phyloP scores from a whole-genome alignment of 1,140 invertebrate species.

The Amphibalanus amphitrite region DNA sequence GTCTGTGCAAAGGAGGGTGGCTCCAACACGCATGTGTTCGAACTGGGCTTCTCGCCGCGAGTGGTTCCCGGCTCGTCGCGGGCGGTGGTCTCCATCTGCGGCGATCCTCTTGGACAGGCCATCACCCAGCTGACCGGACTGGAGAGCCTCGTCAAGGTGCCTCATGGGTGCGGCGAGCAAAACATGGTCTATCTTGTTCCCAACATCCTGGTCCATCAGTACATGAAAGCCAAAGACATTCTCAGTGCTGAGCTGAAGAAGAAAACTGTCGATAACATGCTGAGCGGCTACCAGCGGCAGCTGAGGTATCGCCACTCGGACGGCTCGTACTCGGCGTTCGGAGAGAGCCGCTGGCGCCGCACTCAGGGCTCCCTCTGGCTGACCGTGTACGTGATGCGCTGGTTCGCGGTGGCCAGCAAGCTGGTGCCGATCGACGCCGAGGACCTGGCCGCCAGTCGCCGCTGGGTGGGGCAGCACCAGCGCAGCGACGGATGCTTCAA shows the following conservation, averaged over 20 bases:
- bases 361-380: constrained; percentile 53
- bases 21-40: not conserved
- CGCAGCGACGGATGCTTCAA: constrained; percentile 13
- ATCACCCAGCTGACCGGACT: not conserved
- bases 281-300: constrained; percentile 50
- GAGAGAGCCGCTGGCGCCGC: constrained; percentile 31
- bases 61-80: not conserved
- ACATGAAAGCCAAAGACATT: constrained; percentile 34
- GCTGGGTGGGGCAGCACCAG: constrained; percentile 26
- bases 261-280: constrained; percentile 43
- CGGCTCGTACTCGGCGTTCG: constrained; percentile 67
- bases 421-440: constrained; percentile 44
- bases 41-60: not conserved
- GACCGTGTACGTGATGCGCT: constrained; percentile 59
- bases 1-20: not conserved
- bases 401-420: constrained; percentile 41
- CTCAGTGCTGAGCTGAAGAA: constrained; percentile 26
- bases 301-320: constrained; percentile 50
- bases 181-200: constrained; percentile 63
- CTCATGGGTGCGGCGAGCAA: constrained; percentile 51
- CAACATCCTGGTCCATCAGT: constrained; percentile 48
- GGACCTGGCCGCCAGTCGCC: constrained; percentile 25
- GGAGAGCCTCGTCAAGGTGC: too few relatives aligned
- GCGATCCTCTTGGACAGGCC: not conserved
- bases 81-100: not conserved